These are phyloP conservation scores for Premnoplex brunnescens DNA, from an alignment of 2,797 vertebrate species.

Conservation along the genomic window DNA sequence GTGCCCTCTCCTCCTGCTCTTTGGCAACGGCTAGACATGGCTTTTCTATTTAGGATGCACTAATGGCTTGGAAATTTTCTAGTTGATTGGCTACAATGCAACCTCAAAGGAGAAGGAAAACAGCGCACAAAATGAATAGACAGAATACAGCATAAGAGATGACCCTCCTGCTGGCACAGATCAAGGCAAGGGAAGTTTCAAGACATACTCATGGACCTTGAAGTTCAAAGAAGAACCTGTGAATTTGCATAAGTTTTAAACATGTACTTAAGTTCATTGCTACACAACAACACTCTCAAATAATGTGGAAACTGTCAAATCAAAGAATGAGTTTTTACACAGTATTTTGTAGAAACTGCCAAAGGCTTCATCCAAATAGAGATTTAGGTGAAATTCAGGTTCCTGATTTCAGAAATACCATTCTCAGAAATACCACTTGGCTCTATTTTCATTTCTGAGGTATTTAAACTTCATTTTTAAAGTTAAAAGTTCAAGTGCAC, in stretches of 20 bases:
- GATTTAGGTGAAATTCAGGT: neutral
- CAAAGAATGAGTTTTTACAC: neutral
- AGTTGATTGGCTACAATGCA: neutral
- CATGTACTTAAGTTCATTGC: neutral
- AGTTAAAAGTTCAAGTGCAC: neutral
- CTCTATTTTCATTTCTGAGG: neutral
- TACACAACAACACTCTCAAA: neutral
- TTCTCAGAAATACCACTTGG: neutral
- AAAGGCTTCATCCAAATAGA: neutral
- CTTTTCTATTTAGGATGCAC: neutral
- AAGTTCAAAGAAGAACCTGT: neutral
- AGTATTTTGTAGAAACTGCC: neutral
- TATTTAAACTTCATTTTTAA: neutral
- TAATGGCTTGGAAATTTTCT: neutral
- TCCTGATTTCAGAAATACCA: neutral
- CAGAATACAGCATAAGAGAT: neutral
- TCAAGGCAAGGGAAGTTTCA: neutral
- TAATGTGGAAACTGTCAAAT: neutral
- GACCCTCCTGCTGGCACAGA: neutral
- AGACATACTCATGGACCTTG: neutral
- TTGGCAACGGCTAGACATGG: neutral
- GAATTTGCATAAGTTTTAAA: neutral
- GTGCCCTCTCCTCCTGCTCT: slow-evolving; percentile 20
- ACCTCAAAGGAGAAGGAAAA: neutral
- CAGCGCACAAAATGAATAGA: neutral